phyloP scores from a whole-genome alignment of 2,113 vertebrate genomes.

The Hiodon tergisus region DNA sequence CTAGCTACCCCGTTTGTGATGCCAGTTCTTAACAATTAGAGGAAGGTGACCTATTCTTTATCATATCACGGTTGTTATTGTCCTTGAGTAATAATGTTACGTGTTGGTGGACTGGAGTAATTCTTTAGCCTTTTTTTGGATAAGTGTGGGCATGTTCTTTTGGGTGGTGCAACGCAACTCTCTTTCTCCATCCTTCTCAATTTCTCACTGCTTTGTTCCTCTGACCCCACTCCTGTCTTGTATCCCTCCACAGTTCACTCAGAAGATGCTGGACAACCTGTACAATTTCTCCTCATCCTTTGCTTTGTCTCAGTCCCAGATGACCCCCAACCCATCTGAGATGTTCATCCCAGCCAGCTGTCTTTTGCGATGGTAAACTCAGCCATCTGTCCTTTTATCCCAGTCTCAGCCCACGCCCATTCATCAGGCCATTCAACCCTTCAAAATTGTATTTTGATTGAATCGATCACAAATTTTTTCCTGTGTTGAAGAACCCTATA shows the following conservation, averaged over 20 bases:
- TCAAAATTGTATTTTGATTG: not conserved
- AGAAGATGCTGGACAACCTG: constrained; percentile 95
- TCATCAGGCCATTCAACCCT: too few relatives aligned
- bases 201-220: not conserved
- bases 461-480: not conserved
- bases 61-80: too few relatives aligned
- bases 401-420: not conserved
- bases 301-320: constrained; percentile 86
- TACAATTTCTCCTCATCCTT: constrained; percentile 91
- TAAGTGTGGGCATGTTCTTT: too few relatives aligned
- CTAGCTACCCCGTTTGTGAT: too few relatives aligned
- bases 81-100: too few relatives aligned
- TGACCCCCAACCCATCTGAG: constrained; percentile 85
- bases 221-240: not conserved
- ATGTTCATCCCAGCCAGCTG: constrained; percentile 89
- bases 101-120: too few relatives aligned
- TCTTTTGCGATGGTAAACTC: constrained; percentile 77
- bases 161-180: too few relatives aligned
- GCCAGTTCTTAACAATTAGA: too few relatives aligned
- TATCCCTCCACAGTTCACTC: constrained; percentile 73
- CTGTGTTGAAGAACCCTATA: not conserved
- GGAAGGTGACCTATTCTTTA: too few relatives aligned
- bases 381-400: not conserved
- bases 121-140: too few relatives aligned
- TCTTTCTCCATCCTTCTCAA: not conserved